A percentile compares a stretch with the other conserved stretches of the same genome.
phyloP scores from a whole-genome alignment of 2,888 invertebrate species.

The Hydrotaea cyrtoneurina region DNA sequence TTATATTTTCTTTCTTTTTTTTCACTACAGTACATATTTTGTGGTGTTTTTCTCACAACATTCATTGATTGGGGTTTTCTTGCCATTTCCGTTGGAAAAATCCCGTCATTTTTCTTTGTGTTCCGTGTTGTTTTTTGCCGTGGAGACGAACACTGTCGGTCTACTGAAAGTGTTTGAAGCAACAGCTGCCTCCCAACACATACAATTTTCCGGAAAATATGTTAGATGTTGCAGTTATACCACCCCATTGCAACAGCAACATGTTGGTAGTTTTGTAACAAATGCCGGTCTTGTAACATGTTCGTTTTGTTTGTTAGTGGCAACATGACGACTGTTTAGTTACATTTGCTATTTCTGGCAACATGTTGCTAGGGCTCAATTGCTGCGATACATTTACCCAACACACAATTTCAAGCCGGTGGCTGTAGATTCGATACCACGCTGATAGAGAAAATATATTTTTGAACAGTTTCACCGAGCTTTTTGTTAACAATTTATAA shows the following conservation, averaged over 20 bases:
- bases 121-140: slow-evolving; percentile 9
- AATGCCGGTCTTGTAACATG: slow-evolving; percentile 18
- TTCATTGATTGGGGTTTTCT: not conserved
- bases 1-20: slow-evolving; percentile 2
- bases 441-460: too few species aligned
- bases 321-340: not conserved
- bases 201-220: slow-evolving; percentile 50
- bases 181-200: slow-evolving; percentile 41
- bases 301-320: not conserved
- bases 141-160: not conserved
- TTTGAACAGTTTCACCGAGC: too few species aligned
- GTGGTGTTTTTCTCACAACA: not conserved
- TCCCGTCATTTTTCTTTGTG: not conserved
- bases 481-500: too few species aligned
- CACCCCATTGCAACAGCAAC: slow-evolving; percentile 26
- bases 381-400: slow-evolving; percentile 36
- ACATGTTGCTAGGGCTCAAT: slow-evolving; percentile 36
- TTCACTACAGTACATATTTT: slow-evolving; percentile 4
- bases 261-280: slow-evolving; percentile 21
- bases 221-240: not conserved
- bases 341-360: not conserved
- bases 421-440: too few species aligned
- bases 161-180: slow-evolving; percentile 40
- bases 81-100: slow-evolving; percentile 17
- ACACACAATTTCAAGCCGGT: slow-evolving; percentile 18